Evolutionary conservation across 2,888 invertebrate genomes (phyloP).

Genomic region (Nemotelus nigrinus): DNA sequence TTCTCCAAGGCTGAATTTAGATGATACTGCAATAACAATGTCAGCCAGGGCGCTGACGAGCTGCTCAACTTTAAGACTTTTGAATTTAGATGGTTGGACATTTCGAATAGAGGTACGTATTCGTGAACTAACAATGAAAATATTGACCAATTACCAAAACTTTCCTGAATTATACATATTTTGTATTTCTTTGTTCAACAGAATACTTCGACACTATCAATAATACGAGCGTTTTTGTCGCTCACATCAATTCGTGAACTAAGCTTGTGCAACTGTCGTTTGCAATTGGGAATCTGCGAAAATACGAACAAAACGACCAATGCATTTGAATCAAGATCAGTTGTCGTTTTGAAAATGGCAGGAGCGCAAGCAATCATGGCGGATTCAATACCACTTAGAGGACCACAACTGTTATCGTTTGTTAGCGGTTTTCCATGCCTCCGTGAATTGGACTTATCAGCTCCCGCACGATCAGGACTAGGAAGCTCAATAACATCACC

Average conservation of each 20-base stretch:
- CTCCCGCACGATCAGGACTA: conserved; percentile 64
- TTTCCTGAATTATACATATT: background rate
- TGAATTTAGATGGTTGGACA: conserved; percentile 69
- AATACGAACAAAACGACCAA: conserved; percentile 53
- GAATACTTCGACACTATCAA: conserved; percentile 62
- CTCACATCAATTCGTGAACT: conserved; percentile 67
- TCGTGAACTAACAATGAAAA: background rate
- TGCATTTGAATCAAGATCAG: conserved; percentile 63
- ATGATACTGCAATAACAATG: conserved; percentile 64
- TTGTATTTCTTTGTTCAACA: conserved; percentile 37
- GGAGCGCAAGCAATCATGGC: conserved; percentile 67
- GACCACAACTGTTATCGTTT: conserved; percentile 66
- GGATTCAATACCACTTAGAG: conserved; percentile 65
- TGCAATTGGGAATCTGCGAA: conserved; percentile 64
- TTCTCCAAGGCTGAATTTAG: conserved; percentile 67
- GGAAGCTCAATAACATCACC: conserved; percentile 61
- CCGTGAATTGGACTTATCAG: conserved; percentile 66
- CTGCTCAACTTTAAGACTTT: conserved; percentile 66
- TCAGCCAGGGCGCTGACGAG: conserved; percentile 58
- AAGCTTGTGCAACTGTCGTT: conserved; percentile 67
- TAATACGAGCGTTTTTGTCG: conserved; percentile 66
- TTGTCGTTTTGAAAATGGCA: conserved; percentile 66
- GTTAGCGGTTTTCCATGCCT: conserved; percentile 66
- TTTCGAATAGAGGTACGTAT: conserved; percentile 67
- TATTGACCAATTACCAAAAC: background rate